Evolutionary conservation across 2,113 vertebrate species (phyloP).

Genomic region (Narcine bancroftii): DNA sequence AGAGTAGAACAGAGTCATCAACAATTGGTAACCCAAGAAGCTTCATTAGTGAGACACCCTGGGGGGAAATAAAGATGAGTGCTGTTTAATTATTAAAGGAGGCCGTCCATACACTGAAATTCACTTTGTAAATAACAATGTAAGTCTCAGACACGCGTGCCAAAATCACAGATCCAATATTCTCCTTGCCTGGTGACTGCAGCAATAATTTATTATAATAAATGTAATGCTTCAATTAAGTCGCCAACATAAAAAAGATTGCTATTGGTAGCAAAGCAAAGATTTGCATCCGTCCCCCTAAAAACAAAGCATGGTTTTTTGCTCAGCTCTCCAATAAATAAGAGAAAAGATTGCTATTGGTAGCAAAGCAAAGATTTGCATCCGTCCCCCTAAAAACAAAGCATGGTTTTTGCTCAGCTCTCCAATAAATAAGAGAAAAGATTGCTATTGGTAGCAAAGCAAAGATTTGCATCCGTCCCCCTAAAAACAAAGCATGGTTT

Average conservation of each 20-base stretch:
- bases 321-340: background rate
- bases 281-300: background rate
- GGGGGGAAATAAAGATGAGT: constrained; percentile 16
- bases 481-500: too few species aligned
- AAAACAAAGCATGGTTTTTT: too few species aligned
- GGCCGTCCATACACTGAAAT: background rate
- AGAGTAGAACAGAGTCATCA: constrained; percentile 15
- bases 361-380: background rate
- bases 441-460: background rate
- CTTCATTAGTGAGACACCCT: background rate
- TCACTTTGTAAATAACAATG: constrained; percentile 29
- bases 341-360: background rate
- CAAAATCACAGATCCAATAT: background rate
- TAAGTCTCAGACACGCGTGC: background rate
- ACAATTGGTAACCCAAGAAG: background rate
- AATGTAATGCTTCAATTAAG: background rate
- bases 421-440: background rate
- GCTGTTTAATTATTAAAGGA: constrained; percentile 21
- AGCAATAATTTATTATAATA: constrained; percentile 8
- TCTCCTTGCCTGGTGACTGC: background rate
- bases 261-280: background rate
- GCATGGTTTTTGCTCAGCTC: background rate
- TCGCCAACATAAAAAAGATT: background rate
- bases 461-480: background rate
- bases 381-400: too few species aligned